A percentile compares a stretch with the other conserved stretches of the same genome.
phyloP scores from a whole-genome alignment of 1,140 invertebrate species.

The Bombus waltoni region DNA sequence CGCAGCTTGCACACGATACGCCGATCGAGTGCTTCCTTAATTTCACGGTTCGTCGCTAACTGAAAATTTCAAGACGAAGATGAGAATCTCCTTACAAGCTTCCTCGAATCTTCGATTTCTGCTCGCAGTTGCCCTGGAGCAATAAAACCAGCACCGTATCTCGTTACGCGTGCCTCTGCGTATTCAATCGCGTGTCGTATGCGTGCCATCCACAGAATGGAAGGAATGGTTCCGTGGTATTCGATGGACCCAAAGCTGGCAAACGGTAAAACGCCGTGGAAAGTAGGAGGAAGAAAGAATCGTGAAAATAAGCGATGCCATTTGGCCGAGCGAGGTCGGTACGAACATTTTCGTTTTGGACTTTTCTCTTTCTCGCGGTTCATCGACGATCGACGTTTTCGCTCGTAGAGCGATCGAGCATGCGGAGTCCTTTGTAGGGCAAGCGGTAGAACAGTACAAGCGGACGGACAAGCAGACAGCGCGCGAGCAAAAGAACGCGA shows the following conservation, averaged over 20 bases:
- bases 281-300: background rate
- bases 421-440: conserved; percentile 1
- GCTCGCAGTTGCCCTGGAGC: background rate
- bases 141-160: background rate
- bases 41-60: conserved; percentile 63
- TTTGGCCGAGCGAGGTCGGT: background rate
- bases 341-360: background rate
- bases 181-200: background rate
- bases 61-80: conserved; percentile 60
- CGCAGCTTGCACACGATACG: conserved; percentile 35
- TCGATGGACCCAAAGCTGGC: background rate
- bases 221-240: background rate
- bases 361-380: background rate
- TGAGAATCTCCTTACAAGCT: conserved; percentile 27
- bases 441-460: background rate
- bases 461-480: background rate
- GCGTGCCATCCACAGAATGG: background rate
- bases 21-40: conserved; percentile 56
- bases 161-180: background rate
- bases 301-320: background rate
- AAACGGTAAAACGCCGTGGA: background rate
- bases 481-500: background rate
- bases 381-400: conserved; percentile 6
- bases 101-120: background rate
- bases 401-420: background rate